A percentile compares a stretch with the other conserved stretches of the same genome.
These are phyloP conservation scores for Oostethus manadensis DNA, from an alignment of 2,113 vertebrate species.

Conservation along the genomic window DNA sequence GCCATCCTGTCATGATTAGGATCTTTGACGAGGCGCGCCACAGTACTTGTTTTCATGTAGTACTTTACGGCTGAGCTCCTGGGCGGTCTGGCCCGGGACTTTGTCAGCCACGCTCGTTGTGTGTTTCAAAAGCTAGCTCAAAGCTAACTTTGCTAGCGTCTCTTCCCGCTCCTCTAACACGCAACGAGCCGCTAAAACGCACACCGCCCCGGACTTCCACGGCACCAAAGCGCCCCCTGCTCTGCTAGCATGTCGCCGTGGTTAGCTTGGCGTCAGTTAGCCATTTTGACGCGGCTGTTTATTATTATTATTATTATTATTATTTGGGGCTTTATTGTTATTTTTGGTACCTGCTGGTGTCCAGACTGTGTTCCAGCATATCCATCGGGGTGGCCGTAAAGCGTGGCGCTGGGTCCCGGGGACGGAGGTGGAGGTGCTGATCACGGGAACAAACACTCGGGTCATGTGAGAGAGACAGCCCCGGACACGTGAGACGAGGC, in stretches of 20 bases:
- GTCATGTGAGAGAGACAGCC: conserved; percentile 86
- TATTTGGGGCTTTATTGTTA: no score
- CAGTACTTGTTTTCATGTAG: no score
- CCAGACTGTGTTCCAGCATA: conserved; percentile 82
- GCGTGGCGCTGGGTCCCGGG: conserved; percentile 59
- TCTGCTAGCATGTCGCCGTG: conserved; percentile 38
- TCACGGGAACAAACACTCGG: conserved; percentile 94
- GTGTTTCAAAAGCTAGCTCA: conserved; percentile 31
- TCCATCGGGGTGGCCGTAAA: conserved; percentile 75
- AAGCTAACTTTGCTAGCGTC: conserved; percentile 19
- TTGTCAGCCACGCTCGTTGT: not conserved
- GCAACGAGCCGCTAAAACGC: not conserved
- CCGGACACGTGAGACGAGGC: conserved; percentile 72
- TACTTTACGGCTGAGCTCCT: no score
- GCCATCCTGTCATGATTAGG: no score
- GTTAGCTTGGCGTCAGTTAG: conserved; percentile 50
- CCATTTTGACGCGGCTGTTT: conserved; percentile 39
- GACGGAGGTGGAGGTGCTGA: conserved; percentile 74
- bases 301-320: no score
- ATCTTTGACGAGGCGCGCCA: no score
- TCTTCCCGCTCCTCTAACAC: conserved; percentile 4
- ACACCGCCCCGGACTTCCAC: no score
- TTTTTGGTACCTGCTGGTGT: conserved; percentile 78
- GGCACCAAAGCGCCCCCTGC: conserved; percentile 11
- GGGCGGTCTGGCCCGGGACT: not conserved